phyloP scores from a whole-genome alignment of 2,888 invertebrate species.

The Lasius platythorax region DNA sequence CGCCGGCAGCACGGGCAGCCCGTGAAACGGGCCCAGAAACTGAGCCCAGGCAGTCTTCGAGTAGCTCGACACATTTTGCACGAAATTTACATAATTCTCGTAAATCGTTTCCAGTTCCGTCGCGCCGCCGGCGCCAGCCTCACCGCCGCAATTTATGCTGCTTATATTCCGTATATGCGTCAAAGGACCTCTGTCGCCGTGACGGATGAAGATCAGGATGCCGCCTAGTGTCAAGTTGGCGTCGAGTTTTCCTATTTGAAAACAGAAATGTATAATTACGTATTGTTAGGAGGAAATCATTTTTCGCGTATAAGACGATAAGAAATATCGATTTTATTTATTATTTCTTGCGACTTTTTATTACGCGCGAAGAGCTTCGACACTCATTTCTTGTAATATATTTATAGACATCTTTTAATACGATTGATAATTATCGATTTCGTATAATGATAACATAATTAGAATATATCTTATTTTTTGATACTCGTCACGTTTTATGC shows the following conservation, averaged over 20 bases:
- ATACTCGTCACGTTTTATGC: no score
- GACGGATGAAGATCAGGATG: slow-evolving; percentile 92
- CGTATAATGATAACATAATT: background rate
- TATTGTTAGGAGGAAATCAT: background rate
- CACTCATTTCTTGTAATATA: background rate
- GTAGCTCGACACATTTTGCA: slow-evolving; percentile 80
- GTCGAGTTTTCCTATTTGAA: slow-evolving; percentile 85
- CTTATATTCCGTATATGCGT: slow-evolving; percentile 93
- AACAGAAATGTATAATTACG: background rate
- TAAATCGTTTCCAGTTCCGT: slow-evolving; percentile 79
- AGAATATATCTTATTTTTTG: background rate
- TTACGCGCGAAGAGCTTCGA: background rate
- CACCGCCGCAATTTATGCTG: slow-evolving; percentile 91
- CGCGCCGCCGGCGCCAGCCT: slow-evolving; percentile 79
- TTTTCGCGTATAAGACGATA: background rate
- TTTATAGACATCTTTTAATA: background rate
- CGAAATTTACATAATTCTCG: slow-evolving; percentile 80
- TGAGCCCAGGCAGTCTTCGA: slow-evolving; percentile 89
- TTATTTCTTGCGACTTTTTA: background rate
- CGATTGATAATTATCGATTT: slow-evolving; percentile 2
- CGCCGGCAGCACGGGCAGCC: slow-evolving; percentile 92
- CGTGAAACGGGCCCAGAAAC: slow-evolving; percentile 93
- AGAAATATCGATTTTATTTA: slow-evolving; percentile 12
- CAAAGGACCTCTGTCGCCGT: slow-evolving; percentile 96
- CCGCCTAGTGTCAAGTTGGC: slow-evolving; percentile 90